A percentile compares a stretch with the other conserved stretches of the same genome.
Evolutionary conservation across 2,888 invertebrate genomes (phyloP).

Genomic region (Orthonevra nobilis): DNA sequence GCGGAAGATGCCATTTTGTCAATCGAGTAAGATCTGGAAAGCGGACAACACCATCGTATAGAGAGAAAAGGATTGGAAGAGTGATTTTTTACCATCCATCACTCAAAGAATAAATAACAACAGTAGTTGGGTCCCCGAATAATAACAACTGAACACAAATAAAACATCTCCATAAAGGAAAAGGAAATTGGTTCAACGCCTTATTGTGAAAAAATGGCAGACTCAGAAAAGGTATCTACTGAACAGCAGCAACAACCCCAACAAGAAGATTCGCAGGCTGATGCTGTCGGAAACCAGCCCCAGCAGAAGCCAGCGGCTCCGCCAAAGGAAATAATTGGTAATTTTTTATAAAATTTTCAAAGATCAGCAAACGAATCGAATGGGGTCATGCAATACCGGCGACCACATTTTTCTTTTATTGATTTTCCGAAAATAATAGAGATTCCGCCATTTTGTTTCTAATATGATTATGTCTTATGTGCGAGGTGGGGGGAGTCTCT

Average conservation of each 20-base stretch:
- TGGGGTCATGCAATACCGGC: constrained; percentile 66
- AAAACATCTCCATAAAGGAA: constrained; percentile 55
- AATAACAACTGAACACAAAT: constrained; percentile 75
- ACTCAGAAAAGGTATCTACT: constrained; percentile 87
- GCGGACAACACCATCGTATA: constrained; percentile 84
- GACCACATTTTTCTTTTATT: constrained; percentile 72
- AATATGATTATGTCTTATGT: constrained; percentile 50
- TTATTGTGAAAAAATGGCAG: constrained; percentile 86
- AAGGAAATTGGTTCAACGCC: constrained; percentile 36
- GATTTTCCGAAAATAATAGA: constrained; percentile 75
- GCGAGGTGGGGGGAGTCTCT: constrained; percentile 40
- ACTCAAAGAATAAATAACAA: constrained; percentile 83
- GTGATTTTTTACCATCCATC: constrained; percentile 83
- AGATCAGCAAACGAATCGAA: neutral
- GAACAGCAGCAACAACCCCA: constrained; percentile 81
- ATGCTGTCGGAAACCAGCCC: constrained; percentile 71
- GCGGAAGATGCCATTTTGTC: constrained; percentile 75
- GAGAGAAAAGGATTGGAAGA: constrained; percentile 84
- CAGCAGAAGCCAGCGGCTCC: constrained; percentile 77
- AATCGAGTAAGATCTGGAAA: constrained; percentile 83
- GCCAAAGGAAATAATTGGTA: constrained; percentile 94
- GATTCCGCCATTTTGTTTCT: constrained; percentile 77
- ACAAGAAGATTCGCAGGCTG: constrained; percentile 73
- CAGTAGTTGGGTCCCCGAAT: constrained; percentile 81
- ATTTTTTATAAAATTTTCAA: constrained; percentile 55